Evolutionary conservation across 2,888 invertebrate species (phyloP).

Genomic region (Oasisia sp.): DNA sequence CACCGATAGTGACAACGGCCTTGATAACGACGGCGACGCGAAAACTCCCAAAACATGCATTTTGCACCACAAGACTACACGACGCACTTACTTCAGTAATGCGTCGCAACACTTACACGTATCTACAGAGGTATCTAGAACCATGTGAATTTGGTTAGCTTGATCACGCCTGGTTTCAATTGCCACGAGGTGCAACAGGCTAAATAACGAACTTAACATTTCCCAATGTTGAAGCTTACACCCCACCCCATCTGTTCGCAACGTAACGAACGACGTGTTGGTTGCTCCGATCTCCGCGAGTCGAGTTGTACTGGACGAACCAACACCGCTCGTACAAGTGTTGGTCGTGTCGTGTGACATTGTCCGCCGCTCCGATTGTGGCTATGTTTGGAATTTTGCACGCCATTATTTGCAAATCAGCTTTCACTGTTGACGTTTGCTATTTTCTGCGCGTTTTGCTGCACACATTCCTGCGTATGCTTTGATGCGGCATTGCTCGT

Average conservation of each 20-base stretch:
- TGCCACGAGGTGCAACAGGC: too few relatives aligned
- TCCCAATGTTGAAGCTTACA: too few relatives aligned
- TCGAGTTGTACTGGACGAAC: not conserved
- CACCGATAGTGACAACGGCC: too few relatives aligned
- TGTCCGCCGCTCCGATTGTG: not conserved
- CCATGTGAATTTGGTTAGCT: too few relatives aligned
- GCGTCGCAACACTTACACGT: too few relatives aligned
- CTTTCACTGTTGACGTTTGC: slow-evolving; percentile 1
- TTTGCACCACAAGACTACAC: too few relatives aligned
- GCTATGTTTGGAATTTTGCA: not conserved
- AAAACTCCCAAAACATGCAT: too few relatives aligned
- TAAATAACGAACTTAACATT: too few relatives aligned
- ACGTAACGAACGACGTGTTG: not conserved
- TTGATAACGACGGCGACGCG: not conserved
- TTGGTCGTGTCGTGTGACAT: not conserved
- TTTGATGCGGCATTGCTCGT: not conserved
- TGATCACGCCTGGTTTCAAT: too few relatives aligned
- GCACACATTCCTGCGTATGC: not conserved
- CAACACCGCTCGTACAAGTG: not conserved
- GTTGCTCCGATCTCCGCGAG: not conserved
- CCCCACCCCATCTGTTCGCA: not conserved
- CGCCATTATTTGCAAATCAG: not conserved
- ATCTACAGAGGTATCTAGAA: too few relatives aligned
- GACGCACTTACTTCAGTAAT: too few relatives aligned
- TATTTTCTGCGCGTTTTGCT: slow-evolving; percentile 3